These are phyloP conservation scores for Ia io DNA, from an alignment of 2,113 vertebrate genomes.

Conservation along the genomic window DNA sequence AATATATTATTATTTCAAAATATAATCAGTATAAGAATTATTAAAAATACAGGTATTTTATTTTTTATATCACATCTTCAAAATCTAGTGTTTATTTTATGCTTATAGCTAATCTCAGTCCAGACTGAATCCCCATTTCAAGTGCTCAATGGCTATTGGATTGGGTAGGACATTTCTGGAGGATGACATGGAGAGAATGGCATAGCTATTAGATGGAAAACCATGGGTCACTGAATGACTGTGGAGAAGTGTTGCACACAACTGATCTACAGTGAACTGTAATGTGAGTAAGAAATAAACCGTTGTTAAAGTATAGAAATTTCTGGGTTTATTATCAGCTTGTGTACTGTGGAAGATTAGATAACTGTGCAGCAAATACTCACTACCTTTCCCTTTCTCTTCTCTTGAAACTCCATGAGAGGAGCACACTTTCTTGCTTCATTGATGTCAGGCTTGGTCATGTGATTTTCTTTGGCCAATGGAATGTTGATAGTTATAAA, in stretches of 20 bases:
- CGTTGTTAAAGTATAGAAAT: neutral
- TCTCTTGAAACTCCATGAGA: neutral
- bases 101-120: neutral
- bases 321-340: neutral
- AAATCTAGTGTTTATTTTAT: neutral
- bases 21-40: neutral
- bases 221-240: neutral
- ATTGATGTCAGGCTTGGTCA: neutral
- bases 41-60: neutral
- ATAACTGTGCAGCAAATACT: neutral
- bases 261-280: neutral
- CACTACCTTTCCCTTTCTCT: neutral
- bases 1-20: neutral
- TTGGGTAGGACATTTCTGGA: neutral
- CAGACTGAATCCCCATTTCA: neutral
- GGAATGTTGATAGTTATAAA: neutral
- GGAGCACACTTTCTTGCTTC: neutral
- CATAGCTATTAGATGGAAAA: neutral
- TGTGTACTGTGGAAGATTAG: neutral
- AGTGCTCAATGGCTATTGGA: neutral
- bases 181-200: neutral
- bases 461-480: neutral
- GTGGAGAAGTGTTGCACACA: neutral
- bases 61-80: neutral
- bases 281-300: neutral